Conservation (phyloP, 2,797 vertebrate species). For the Micropoecilia bifurca region DNA sequence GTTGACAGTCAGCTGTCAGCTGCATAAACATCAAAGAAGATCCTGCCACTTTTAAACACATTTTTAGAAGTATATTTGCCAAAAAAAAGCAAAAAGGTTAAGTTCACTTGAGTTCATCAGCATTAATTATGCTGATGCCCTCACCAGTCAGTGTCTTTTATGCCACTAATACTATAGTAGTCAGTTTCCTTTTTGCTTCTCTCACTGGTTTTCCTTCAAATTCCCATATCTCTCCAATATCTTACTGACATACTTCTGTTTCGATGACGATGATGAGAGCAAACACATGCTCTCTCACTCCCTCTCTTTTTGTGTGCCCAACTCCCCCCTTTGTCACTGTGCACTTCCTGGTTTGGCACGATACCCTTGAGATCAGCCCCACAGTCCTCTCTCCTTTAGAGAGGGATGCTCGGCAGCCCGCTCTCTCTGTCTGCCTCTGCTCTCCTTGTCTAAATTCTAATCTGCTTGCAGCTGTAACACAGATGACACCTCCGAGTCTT, state of each 20-base stretch:
- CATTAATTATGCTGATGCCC: not conserved
- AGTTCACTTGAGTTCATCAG: not conserved
- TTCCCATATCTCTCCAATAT: not conserved
- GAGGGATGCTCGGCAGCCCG: constrained; percentile 62
- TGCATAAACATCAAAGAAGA: not conserved
- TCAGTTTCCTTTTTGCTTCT: not conserved
- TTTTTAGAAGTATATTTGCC: not conserved
- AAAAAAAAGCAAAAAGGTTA: not conserved
- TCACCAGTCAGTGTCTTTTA: not conserved
- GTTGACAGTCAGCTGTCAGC: not conserved
- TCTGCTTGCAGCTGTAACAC: constrained; percentile 47
- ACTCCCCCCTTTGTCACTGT: constrained; percentile 41
- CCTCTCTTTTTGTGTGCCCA: constrained; percentile 3
- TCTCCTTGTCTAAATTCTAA: constrained; percentile 51
- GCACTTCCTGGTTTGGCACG: constrained; percentile 79
- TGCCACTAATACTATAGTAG: not conserved
- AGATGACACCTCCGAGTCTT: constrained; percentile 60
- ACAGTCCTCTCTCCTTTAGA: constrained; percentile 64
- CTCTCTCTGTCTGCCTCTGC: constrained; percentile 35
- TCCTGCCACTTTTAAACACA: not conserved
- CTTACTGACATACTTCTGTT: not conserved
- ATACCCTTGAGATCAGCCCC: constrained; percentile 80
- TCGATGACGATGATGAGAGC: not conserved
- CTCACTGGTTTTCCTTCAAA: not conserved
- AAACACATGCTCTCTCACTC: not conserved